Conservation (phyloP, 2,797 vertebrate species). For the Lutjanus argentimaculatus region DNA sequence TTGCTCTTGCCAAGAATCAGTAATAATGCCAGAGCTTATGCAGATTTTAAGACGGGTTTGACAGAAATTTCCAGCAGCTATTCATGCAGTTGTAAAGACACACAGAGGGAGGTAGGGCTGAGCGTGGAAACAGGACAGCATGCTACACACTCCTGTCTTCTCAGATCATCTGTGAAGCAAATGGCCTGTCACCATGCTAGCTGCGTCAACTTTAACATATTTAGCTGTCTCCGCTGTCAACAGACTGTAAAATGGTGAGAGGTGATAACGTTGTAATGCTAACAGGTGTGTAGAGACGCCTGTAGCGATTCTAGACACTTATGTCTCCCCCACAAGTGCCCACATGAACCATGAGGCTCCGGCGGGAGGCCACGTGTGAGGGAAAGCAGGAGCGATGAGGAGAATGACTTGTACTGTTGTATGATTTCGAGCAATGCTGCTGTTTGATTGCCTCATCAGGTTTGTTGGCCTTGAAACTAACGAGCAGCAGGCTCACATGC, state of each 20-base stretch:
- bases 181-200: constrained; percentile 55
- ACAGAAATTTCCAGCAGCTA: constrained; percentile 38
- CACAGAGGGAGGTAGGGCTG: constrained; percentile 36
- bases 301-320: constrained; percentile 32
- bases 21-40: constrained; percentile 52
- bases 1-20: constrained; percentile 37
- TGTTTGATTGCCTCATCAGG: constrained; percentile 44
- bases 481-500: constrained; percentile 24
- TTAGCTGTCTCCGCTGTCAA: constrained; percentile 57
- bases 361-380: constrained; percentile 12
- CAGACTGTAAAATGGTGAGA: constrained; percentile 47
- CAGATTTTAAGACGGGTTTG: constrained; percentile 54
- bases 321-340: constrained; percentile 35
- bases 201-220: constrained; percentile 44
- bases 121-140: constrained; percentile 40
- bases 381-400: not conserved
- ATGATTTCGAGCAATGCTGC: constrained; percentile 2
- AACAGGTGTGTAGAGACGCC: constrained; percentile 54
- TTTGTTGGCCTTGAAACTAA: constrained; percentile 36
- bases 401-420: not conserved
- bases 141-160: constrained; percentile 50
- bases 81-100: constrained; percentile 49
- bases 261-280: constrained; percentile 51
- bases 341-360: constrained; percentile 20
- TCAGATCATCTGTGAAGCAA: constrained; percentile 65